Percentiles rank a stretch among this genome's conserved stretches.
Conservation (phyloP, 2,888 invertebrate genomes). For the Gerris lacustris region DNA sequence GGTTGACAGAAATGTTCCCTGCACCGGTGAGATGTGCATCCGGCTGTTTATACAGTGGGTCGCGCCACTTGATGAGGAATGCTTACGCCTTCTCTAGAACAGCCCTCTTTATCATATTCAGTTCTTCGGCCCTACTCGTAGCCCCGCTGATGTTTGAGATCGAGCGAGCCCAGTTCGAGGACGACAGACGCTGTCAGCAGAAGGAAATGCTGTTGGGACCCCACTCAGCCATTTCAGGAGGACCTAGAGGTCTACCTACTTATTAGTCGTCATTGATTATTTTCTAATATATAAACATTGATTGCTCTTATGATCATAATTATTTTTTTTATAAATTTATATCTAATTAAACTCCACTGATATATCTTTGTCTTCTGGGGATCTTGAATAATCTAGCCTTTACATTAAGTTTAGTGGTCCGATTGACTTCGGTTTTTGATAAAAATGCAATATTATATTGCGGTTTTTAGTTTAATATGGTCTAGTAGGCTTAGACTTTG, state of each 20-base stretch:
- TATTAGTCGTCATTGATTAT: background rate
- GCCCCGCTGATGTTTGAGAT: constrained; percentile 92
- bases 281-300: too few relatives aligned
- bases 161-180: constrained; percentile 86
- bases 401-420: too few relatives aligned
- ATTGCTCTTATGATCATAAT: too few relatives aligned
- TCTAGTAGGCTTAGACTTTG: too few relatives aligned
- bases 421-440: too few relatives aligned
- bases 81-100: constrained; percentile 64
- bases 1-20: constrained; percentile 94
- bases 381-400: too few relatives aligned
- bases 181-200: constrained; percentile 83
- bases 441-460: too few relatives aligned
- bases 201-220: constrained; percentile 62
- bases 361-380: too few relatives aligned
- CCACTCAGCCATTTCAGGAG: background rate
- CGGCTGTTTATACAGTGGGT: constrained; percentile 37
- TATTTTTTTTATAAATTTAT: too few relatives aligned
- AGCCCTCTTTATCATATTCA: constrained; percentile 82
- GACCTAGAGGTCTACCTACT: background rate
- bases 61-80: constrained; percentile 34
- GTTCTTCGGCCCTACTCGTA: constrained; percentile 82
- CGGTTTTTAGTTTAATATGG: too few relatives aligned
- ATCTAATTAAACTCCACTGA: too few relatives aligned
- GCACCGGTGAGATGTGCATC: constrained; percentile 58